These are phyloP conservation scores for Clytia hemisphaerica DNA, from an alignment of 30 jellyfish, hydroid and myxozoan species.

Conservation along the genomic window DNA sequence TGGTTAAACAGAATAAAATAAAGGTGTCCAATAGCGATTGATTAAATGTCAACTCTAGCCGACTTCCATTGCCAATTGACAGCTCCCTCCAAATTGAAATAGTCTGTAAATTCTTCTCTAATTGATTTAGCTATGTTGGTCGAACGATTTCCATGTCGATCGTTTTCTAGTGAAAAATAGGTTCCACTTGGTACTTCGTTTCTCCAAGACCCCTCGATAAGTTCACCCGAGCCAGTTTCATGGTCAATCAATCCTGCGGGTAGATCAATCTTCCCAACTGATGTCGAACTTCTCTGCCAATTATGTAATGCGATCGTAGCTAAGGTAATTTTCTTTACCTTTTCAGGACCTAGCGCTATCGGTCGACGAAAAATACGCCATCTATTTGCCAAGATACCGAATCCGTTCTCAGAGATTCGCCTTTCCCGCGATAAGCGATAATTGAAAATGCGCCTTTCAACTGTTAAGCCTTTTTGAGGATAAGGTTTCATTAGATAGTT, in stretches of 20 bases:
- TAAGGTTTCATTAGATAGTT: slow-evolving; percentile 10
- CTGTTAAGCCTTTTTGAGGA: neutral
- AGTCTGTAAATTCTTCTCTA: slow-evolving; percentile 13
- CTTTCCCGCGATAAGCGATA: slow-evolving; percentile 6
- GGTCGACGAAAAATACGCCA: slow-evolving; percentile 54
- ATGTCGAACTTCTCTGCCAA: slow-evolving; percentile 29
- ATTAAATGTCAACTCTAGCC: slow-evolving; percentile 15
- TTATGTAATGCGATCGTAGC: slow-evolving; percentile 44
- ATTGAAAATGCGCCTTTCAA: slow-evolving; percentile 13
- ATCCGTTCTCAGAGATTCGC: slow-evolving; percentile 31
- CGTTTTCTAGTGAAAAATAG: neutral
- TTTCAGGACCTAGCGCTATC: slow-evolving; percentile 17
- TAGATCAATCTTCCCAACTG: slow-evolving; percentile 9
- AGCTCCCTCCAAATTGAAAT: neutral
- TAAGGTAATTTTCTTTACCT: slow-evolving; percentile 19
- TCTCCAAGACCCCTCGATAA: slow-evolving; percentile 51
- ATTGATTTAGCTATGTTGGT: neutral
- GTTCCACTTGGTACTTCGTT: neutral
- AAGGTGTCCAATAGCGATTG: too few species aligned
- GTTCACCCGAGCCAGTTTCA: slow-evolving; percentile 24
- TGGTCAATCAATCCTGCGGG: slow-evolving; percentile 49
- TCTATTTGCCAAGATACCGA: slow-evolving; percentile 38
- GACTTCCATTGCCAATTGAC: slow-evolving; percentile 5
- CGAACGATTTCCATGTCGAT: neutral
- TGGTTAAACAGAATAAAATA: too few species aligned